A percentile compares a stretch with the other conserved stretches of the same genome.
These are phyloP conservation scores for Acromyrmex charruanus DNA, from an alignment of 1,140 invertebrate genomes.

Conservation along the genomic window DNA sequence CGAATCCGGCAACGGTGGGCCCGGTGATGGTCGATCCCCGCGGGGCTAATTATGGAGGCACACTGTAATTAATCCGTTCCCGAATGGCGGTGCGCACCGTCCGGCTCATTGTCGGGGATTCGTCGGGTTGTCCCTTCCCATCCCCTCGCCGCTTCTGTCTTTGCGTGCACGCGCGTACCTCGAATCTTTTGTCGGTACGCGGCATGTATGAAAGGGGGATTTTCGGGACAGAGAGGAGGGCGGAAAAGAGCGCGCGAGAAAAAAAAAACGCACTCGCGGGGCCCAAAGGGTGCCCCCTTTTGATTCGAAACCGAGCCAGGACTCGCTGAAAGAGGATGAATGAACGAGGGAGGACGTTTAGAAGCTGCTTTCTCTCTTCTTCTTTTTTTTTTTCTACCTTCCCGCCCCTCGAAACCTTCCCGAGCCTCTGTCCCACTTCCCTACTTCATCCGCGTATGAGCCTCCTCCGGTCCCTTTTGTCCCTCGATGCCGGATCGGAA, in stretches of 20 bases:
- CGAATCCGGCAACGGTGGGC: slow-evolving; percentile 50
- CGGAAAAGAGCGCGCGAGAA: slow-evolving; percentile 63
- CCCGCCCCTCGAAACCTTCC: slow-evolving; percentile 15
- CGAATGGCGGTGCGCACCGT: slow-evolving; percentile 68
- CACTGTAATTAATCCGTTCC: slow-evolving; percentile 84
- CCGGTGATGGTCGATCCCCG: slow-evolving; percentile 75
- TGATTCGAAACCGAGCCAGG: slow-evolving; percentile 80
- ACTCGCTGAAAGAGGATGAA: slow-evolving; percentile 80
- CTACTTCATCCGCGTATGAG: slow-evolving; percentile 49
- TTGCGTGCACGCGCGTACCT: slow-evolving; percentile 78
- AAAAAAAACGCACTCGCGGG: slow-evolving; percentile 76
- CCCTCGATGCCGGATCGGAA: slow-evolving; percentile 78
- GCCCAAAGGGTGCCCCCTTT: slow-evolving; percentile 84
- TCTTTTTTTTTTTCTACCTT: slow-evolving; percentile 61
- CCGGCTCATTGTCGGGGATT: slow-evolving; percentile 70
- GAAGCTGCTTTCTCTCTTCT: slow-evolving; percentile 77
- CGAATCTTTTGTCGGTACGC: slow-evolving; percentile 81
- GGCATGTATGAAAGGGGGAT: slow-evolving; percentile 76
- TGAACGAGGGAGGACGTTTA: slow-evolving; percentile 84
- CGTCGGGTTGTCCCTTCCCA: slow-evolving; percentile 20
- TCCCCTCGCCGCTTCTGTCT: slow-evolving; percentile 63
- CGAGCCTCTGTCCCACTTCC: neutral
- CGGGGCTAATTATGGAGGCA: slow-evolving; percentile 82
- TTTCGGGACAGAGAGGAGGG: slow-evolving; percentile 49
- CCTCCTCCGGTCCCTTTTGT: slow-evolving; percentile 80